A percentile compares a stretch with the other conserved stretches of the same genome.
Conservation (phyloP, 2,113 vertebrate genomes). For the Paedocypris sp. region DNA sequence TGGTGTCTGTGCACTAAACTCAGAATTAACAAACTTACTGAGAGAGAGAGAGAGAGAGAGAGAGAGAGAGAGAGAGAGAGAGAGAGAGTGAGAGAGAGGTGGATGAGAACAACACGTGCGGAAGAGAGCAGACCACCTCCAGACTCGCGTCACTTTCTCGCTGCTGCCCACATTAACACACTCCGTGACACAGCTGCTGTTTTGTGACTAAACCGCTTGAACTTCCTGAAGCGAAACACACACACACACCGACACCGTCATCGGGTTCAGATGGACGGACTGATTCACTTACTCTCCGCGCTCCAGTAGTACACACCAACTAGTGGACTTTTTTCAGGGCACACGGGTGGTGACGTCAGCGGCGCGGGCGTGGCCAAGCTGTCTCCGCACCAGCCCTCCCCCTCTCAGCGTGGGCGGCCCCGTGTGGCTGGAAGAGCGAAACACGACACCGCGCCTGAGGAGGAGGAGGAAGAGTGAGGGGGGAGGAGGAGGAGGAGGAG, state of each 20-base stretch:
- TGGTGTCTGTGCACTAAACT: slow-evolving; percentile 5
- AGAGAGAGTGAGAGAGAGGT: slow-evolving; percentile 19
- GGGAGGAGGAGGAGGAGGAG: slow-evolving; percentile 23
- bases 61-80: slow-evolving; percentile 13
- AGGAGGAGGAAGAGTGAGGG: slow-evolving; percentile 37
- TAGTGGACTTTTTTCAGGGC: too few species aligned
- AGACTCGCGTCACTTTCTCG: slow-evolving; percentile 27
- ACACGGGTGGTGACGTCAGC: slow-evolving; percentile 49
- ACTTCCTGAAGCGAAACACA: neutral
- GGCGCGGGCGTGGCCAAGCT: slow-evolving; percentile 52
- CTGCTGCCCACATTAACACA: slow-evolving; percentile 34
- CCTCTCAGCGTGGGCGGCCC: slow-evolving; percentile 65
- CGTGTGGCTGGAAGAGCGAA: slow-evolving; percentile 64
- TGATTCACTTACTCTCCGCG: too few species aligned
- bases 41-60: slow-evolving; percentile 21
- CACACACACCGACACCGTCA: neutral
- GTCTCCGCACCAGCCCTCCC: slow-evolving; percentile 42
- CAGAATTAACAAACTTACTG: too few species aligned
- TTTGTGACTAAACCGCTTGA: slow-evolving; percentile 12
- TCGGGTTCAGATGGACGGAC: too few species aligned
- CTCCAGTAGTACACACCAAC: too few species aligned
- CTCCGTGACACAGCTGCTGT: slow-evolving; percentile 41
- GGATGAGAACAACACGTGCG: slow-evolving; percentile 24
- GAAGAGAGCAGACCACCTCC: slow-evolving; percentile 23
- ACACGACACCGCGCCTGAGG: slow-evolving; percentile 60